phyloP scores from a whole-genome alignment of 2,113 vertebrate species.

The Sminthopsis crassicaudata region DNA sequence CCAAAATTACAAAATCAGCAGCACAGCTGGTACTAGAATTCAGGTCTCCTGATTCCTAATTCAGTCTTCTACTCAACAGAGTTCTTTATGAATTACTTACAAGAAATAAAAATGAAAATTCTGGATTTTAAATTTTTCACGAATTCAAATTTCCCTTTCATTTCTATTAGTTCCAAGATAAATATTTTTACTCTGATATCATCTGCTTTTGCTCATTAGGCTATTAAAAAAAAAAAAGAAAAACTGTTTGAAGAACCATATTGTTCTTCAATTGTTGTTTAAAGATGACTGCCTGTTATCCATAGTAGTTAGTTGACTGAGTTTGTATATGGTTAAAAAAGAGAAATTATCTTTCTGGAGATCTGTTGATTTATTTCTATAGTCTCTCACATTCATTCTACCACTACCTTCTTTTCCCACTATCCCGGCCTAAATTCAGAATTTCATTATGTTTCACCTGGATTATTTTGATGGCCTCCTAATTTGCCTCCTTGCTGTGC shows the following conservation, averaged over 20 bases:
- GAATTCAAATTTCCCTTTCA: not conserved
- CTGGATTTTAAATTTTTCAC: not conserved
- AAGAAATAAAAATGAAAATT: not conserved
- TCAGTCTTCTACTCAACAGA: not conserved
- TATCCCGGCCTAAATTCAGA: not conserved
- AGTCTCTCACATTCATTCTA: not conserved
- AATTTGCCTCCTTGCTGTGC: not conserved
- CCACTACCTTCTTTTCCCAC: not conserved
- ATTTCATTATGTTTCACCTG: not conserved
- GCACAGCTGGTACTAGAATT: not conserved
- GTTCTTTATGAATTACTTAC: not conserved
- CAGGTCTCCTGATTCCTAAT: not conserved
- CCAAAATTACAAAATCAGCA: not conserved
- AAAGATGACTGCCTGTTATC: not conserved
- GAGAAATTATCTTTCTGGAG: not conserved
- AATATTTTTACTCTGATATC: not conserved
- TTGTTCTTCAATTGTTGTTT: not conserved
- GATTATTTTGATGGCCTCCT: not conserved
- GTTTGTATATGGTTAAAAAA: not conserved
- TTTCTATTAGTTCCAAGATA: not conserved
- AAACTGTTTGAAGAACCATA: not conserved
- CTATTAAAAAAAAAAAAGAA: not conserved
- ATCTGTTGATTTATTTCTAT: not conserved
- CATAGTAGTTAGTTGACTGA: not conserved
- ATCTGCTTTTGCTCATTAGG: not conserved